These are phyloP conservation scores for Hemicentrotus pulcherrimus DNA, from an alignment of 35 echinoderm and acorn worm species.

Conservation along the genomic window DNA sequence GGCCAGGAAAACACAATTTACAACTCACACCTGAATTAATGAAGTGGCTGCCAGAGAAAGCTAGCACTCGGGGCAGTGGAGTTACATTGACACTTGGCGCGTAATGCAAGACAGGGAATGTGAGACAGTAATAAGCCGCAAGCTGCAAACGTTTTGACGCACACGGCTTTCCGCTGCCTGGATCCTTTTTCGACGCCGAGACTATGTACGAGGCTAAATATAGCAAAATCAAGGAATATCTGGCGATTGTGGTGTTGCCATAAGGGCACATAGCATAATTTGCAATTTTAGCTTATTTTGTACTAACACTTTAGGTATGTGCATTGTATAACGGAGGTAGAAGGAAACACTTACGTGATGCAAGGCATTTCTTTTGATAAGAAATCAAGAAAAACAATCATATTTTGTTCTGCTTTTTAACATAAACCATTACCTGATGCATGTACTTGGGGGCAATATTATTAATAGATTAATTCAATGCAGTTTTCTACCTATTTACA, in stretches of 20 bases:
- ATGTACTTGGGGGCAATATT: too few species aligned
- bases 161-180: background rate
- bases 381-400: too few species aligned
- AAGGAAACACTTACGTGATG: too few species aligned
- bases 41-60: background rate
- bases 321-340: too few species aligned
- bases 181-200: background rate
- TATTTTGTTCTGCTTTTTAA: too few species aligned
- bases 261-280: background rate
- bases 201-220: background rate
- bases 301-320: too few species aligned
- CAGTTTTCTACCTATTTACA: too few species aligned
- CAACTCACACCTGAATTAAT: background rate
- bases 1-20: background rate
- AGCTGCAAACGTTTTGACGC: slow-evolving; percentile 9
- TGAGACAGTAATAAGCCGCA: background rate
- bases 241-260: background rate
- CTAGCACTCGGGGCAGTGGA: background rate
- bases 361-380: too few species aligned
- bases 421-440: too few species aligned
- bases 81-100: background rate
- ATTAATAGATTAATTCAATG: too few species aligned
- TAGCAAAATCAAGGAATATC: background rate
- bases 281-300: too few species aligned
- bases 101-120: background rate